phyloP scores from a whole-genome alignment of 2,888 invertebrate species.

The Desoria tigrina region DNA sequence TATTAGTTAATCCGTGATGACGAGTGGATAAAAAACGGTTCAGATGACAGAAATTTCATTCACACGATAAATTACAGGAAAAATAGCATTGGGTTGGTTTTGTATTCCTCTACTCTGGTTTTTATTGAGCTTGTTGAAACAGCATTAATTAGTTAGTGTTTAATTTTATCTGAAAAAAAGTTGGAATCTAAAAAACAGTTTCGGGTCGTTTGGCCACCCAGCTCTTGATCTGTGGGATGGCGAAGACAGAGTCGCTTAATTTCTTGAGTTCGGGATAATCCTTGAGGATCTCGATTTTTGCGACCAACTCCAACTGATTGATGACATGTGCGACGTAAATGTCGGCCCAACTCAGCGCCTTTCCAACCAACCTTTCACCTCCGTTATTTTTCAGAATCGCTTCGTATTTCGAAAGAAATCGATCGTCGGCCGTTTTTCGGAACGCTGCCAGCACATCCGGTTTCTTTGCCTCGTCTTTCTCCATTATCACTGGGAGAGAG shows the following conservation, averaged over 20 bases:
- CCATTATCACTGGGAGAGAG: background rate
- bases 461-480: constrained; percentile 13
- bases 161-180: no score
- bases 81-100: no score
- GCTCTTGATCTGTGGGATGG: constrained; percentile 61
- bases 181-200: constrained; percentile 59
- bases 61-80: no score
- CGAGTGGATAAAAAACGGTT: no score
- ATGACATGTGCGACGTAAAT: constrained; percentile 63
- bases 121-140: no score
- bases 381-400: constrained; percentile 30
- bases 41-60: no score
- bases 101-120: no score
- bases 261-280: constrained; percentile 62
- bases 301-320: constrained; percentile 62
- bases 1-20: no score
- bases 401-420: constrained; percentile 25
- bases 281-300: constrained; percentile 60
- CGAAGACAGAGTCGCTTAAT: constrained; percentile 61
- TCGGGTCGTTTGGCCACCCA: constrained; percentile 64
- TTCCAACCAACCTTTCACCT: constrained; percentile 33
- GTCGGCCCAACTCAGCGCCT: constrained; percentile 55
- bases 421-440: background rate
- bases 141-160: no score
- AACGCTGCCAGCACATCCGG: background rate